phyloP scores from a whole-genome alignment of 2,113 vertebrate species.

The Pterophyllum scalare region DNA sequence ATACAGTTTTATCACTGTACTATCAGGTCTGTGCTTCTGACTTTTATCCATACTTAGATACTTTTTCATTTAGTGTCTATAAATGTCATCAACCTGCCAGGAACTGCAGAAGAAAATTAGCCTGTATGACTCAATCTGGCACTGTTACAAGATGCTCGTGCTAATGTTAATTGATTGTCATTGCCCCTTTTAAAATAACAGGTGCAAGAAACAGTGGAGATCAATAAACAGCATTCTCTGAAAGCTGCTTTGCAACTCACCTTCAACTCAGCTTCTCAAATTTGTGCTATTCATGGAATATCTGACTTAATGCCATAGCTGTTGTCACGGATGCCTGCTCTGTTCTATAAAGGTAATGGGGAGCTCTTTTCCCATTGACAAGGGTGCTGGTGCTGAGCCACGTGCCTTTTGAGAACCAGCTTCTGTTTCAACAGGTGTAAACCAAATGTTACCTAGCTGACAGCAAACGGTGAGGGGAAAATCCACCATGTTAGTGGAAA shows the following conservation, averaged over 20 bases:
- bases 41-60: not conserved
- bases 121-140: not conserved
- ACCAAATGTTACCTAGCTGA: not conserved
- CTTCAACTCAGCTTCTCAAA: not conserved
- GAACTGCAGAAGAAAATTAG: no score
- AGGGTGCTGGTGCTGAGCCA: not conserved
- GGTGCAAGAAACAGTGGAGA: not conserved
- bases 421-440: not conserved
- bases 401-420: constrained; percentile 1
- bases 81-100: not conserved
- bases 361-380: not conserved
- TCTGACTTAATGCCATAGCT: not conserved
- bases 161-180: no score
- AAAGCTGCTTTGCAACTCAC: not conserved
- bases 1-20: not conserved
- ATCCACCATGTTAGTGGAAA: not conserved
- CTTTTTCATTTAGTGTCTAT: not conserved
- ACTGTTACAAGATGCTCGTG: no score
- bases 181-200: not conserved
- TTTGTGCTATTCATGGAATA: not conserved
- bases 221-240: not conserved
- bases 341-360: not conserved
- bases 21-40: not conserved
- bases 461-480: not conserved
- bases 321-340: not conserved